phyloP scores from a whole-genome alignment of 2,888 invertebrate genomes.

The Apodemia duryi region DNA sequence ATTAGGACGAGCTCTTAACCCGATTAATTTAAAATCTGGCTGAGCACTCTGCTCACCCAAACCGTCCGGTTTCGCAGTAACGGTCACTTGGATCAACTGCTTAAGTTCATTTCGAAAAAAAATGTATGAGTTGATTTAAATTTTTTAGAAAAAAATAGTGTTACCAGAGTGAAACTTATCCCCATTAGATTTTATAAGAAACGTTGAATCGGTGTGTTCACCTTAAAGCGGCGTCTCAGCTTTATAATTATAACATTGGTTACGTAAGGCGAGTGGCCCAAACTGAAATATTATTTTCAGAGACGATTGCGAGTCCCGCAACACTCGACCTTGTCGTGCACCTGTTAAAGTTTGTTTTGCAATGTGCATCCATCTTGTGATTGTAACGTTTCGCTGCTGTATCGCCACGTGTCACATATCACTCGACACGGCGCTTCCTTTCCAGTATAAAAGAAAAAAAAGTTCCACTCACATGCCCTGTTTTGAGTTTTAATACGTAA shows the following conservation, averaged over 20 bases:
- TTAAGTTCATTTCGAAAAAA: no score
- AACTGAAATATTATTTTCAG: slow-evolving; percentile 77
- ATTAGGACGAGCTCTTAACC: no score
- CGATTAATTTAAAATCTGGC: no score
- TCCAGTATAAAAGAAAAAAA: slow-evolving; percentile 50
- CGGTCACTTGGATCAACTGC: no score
- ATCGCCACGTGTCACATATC: slow-evolving; percentile 75
- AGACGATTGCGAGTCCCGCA: slow-evolving; percentile 47
- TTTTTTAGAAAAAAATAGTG: no score
- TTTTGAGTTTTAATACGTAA: slow-evolving; percentile 29
- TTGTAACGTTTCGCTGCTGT: slow-evolving; percentile 49
- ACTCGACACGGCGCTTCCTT: slow-evolving; percentile 72
- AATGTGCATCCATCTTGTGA: slow-evolving; percentile 33
- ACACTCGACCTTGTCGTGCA: slow-evolving; percentile 46
- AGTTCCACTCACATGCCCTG: slow-evolving; percentile 28
- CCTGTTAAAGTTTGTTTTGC: slow-evolving; percentile 54
- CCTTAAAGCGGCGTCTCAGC: slow-evolving; percentile 50
- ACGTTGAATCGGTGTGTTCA: slow-evolving; percentile 26
- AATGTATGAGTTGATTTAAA: no score
- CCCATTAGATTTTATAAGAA: slow-evolving; percentile 20
- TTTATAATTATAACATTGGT: slow-evolving; percentile 70
- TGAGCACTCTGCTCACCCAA: no score
- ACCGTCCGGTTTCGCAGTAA: no score
- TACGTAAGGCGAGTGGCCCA: slow-evolving; percentile 72
- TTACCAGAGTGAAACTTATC: not conserved